Evolutionary conservation across 1,140 invertebrate species (phyloP).

Genomic region (Microplitis demolitor): DNA sequence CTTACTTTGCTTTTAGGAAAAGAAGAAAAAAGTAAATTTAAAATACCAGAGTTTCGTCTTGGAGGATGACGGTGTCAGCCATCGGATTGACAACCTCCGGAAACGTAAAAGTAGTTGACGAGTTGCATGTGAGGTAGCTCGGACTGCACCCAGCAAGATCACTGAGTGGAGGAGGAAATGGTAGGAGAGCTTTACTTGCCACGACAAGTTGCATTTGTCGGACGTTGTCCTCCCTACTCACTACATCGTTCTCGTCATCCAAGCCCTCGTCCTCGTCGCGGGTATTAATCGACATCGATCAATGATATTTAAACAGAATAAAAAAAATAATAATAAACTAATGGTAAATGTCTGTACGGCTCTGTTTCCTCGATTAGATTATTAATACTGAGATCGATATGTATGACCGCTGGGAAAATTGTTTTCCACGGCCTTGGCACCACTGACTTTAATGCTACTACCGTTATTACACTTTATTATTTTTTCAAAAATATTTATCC

Average conservation of each 20-base stretch:
- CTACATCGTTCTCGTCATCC: slow-evolving; percentile 26
- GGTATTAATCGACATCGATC: slow-evolving; percentile 38
- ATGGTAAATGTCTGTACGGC: background rate
- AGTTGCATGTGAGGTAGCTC: slow-evolving; percentile 25
- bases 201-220: slow-evolving; percentile 10
- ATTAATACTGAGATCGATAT: no score
- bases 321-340: background rate
- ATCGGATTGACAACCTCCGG: slow-evolving; percentile 26
- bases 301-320: slow-evolving; percentile 9
- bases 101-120: slow-evolving; percentile 19
- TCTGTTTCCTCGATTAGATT: no score
- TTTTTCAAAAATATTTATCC: background rate
- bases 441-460: background rate
- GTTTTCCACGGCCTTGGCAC: background rate
- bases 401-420: background rate
- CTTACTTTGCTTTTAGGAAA: background rate
- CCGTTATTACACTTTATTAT: background rate
- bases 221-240: slow-evolving; percentile 26
- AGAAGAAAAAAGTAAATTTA: background rate
- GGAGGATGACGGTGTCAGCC: slow-evolving; percentile 33
- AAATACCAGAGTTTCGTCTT: slow-evolving; percentile 45
- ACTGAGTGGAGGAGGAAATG: slow-evolving; percentile 24
- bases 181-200: slow-evolving; percentile 16
- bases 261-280: slow-evolving; percentile 34
- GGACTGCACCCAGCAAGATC: slow-evolving; percentile 31